Evolutionary conservation across 2,888 invertebrate species (phyloP).

Genomic region (Nasonovia ribisnigri): DNA sequence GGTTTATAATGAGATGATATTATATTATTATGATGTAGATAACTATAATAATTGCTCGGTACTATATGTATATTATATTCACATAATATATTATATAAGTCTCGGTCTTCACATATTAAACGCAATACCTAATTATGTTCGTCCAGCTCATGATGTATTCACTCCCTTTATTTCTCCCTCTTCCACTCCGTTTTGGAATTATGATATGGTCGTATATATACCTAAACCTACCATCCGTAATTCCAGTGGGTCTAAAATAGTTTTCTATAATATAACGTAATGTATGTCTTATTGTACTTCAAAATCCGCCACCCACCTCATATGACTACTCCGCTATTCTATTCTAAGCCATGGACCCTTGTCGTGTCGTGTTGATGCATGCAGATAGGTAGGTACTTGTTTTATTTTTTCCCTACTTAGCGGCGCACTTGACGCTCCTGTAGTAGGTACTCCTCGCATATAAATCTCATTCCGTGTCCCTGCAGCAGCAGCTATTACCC

Average conservation of each 20-base stretch:
- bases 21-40: neutral
- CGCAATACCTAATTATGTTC: neutral
- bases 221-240: neutral
- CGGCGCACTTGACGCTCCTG: neutral
- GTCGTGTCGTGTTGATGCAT: too few relatives aligned
- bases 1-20: slow-evolving; percentile 19
- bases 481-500: neutral
- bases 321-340: too few relatives aligned
- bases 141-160: neutral
- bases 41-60: neutral
- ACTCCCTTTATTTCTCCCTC: neutral
- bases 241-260: neutral
- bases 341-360: too few relatives aligned
- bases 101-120: neutral
- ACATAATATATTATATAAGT: neutral
- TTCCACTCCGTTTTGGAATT: neutral
- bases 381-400: too few relatives aligned
- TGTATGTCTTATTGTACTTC: neutral
- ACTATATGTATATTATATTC: neutral
- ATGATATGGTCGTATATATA: neutral
- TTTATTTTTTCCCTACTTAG: too few relatives aligned
- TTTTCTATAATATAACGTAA: too few relatives aligned
- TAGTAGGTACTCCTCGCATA: too few relatives aligned
- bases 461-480: neutral
- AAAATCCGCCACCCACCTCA: neutral